Evolutionary conservation across 2,797 vertebrate genomes (phyloP).

Genomic region (Peromyscus nudipes): DNA sequence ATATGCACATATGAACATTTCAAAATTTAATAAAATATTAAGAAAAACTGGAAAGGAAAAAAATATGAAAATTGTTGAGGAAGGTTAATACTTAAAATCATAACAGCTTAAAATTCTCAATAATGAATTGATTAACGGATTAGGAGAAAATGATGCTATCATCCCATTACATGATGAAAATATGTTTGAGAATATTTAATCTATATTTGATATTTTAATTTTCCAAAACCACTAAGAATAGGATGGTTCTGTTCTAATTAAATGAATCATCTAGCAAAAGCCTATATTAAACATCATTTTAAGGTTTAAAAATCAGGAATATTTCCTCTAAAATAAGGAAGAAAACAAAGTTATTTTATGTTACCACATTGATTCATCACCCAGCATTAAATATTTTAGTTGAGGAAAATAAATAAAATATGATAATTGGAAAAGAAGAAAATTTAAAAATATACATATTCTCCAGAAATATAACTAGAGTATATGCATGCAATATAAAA

Average conservation of each 20-base stretch:
- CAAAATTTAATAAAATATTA: neutral
- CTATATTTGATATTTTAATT: slow-evolving; percentile 26
- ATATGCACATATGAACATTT: neutral
- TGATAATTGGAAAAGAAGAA: neutral
- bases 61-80: neutral
- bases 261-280: neutral
- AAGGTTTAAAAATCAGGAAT: neutral
- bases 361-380: neutral
- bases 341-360: neutral
- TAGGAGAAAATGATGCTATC: neutral
- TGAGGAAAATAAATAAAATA: slow-evolving; percentile 35
- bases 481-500: neutral
- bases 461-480: neutral
- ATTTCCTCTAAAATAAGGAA: slow-evolving; percentile 11
- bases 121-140: slow-evolving; percentile 1
- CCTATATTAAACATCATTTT: neutral
- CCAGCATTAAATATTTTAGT: neutral
- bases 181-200: neutral
- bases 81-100: neutral
- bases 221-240: neutral
- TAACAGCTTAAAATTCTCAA: neutral
- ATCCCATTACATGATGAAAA: slow-evolving; percentile 47
- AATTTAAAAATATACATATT: neutral
- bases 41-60: neutral
- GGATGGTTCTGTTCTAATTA: neutral